Conservation (phyloP, 2,113 vertebrate species). For the Psilopsiagon aymara region DNA sequence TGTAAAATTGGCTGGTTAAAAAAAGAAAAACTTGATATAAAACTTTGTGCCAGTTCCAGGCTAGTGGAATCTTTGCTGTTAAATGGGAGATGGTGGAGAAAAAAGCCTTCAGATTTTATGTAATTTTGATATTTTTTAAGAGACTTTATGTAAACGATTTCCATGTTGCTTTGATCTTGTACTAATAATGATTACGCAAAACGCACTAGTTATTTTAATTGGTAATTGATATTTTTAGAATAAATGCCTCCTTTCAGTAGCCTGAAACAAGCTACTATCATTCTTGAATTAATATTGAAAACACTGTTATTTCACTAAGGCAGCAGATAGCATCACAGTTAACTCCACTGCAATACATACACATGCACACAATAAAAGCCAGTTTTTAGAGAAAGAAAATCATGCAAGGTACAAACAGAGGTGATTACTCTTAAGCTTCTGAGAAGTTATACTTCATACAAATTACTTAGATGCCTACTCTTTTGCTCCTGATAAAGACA, state of each 20-base stretch:
- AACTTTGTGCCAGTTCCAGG: background rate
- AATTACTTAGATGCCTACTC: background rate
- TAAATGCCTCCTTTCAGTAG: background rate
- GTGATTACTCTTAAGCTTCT: background rate
- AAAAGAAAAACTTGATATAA: background rate
- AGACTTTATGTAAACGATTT: background rate
- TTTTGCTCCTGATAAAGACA: background rate
- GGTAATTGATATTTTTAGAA: background rate
- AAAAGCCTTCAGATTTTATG: background rate
- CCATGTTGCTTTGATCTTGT: background rate
- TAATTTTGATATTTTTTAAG: background rate
- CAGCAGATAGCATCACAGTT: background rate
- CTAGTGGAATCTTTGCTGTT: background rate
- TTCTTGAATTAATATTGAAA: background rate
- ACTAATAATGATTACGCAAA: background rate
- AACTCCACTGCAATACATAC: background rate
- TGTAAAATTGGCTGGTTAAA: background rate
- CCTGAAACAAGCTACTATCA: background rate
- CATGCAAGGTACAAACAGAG: background rate
- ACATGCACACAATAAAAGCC: background rate
- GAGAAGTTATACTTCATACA: background rate
- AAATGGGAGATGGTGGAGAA: background rate
- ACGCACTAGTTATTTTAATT: background rate
- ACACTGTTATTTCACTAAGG: background rate
- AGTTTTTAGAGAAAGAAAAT: slow-evolving; percentile 1